Conservation (phyloP, 1,140 invertebrate genomes). For the Bombus difficillimus region DNA sequence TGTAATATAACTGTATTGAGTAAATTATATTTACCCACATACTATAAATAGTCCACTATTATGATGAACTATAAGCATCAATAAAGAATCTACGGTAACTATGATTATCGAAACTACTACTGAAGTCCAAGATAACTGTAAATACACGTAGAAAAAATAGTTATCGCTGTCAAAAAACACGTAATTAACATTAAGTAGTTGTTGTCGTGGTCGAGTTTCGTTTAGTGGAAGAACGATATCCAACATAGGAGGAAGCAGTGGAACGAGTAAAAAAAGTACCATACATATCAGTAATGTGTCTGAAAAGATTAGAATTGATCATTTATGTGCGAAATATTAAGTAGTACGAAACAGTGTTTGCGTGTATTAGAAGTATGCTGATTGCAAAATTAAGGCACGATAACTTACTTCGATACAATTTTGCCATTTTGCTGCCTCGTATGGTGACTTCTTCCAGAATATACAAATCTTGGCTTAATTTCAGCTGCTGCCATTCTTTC, state of each 20-base stretch:
- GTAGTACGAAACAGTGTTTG: accelerated
- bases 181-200: background rate
- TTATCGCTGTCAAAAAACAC: background rate
- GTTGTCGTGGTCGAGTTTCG: conserved; percentile 7
- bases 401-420: conserved; percentile 12
- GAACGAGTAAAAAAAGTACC: background rate
- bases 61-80: background rate
- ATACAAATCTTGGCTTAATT: background rate
- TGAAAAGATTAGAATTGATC: background rate
- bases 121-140: background rate
- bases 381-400: background rate
- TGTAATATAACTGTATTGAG: background rate
- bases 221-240: background rate
- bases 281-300: background rate
- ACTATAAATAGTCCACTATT: background rate
- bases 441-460: background rate
- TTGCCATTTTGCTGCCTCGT: background rate
- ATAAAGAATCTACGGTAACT: background rate
- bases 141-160: conserved; percentile 1
- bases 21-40: background rate
- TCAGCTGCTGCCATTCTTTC: background rate
- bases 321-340: background rate
- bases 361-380: accelerated
- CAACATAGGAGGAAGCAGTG: background rate
- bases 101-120: background rate